Base-by-base conservation (phyloP, 2,888 invertebrate species). In the Orthonevra nobilis region DNA sequence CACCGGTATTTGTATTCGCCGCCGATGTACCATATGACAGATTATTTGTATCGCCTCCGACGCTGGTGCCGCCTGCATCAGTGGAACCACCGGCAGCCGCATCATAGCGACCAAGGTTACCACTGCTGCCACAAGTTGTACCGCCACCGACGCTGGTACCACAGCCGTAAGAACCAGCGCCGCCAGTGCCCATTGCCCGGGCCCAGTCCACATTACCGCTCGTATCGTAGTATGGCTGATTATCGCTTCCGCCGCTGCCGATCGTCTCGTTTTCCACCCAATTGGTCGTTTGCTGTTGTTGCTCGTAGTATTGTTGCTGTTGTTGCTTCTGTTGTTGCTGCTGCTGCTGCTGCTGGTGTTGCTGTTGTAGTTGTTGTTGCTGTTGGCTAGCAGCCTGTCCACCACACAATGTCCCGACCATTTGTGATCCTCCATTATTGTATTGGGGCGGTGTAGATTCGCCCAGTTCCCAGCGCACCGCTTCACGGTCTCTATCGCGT, bases 381-480 rank as follows among this genome's bases (percentile, higher is more conserved):
- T 87, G 86, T 86, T 88, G 88, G 86, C 86, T 83, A 85, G 85
- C 86, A 87, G 86, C 86, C 86, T 86, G 86, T 88, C 86, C 87
- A 86, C 87, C 86, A 85, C 86, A 88, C 84, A 88, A 85, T 88
- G 87, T 85, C 83, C 88, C 88, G 85, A 88, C 88, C 88, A 88
- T 88, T 86, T 88, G 88, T 86, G 86, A 85, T 86, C 85, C 88
- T 87, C 88, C 89, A 89, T 89, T 88, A 86, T 88, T 89, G 84
- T 85, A 87, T 86, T 89, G 89, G 88, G 89, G 89, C 87, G 90
- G 90, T 90, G 90, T 88, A 86, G 87, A 85, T 85, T 88, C 89
- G 87, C 89, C 89, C 87, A 88, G 86, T 88, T 89, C 89, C 89
- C 89, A 89, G 87, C 89, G 88, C 88, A 89, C 89, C 89, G 89